A percentile compares a stretch with the other conserved stretches of the same genome.
phyloP scores from a whole-genome alignment of 2,113 vertebrate genomes.

The Rhipidura dahli region DNA sequence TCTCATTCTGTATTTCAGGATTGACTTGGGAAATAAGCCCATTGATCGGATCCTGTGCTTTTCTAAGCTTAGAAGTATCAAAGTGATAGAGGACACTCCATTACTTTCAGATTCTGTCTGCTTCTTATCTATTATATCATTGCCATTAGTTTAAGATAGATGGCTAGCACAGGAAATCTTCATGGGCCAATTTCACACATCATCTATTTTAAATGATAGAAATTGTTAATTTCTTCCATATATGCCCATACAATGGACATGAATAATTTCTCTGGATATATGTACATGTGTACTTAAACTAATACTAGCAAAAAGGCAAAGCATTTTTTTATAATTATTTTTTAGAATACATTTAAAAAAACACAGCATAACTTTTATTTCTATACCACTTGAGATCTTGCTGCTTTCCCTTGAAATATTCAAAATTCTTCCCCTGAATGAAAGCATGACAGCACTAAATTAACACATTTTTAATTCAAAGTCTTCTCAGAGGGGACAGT shows the following conservation, averaged over 20 bases:
- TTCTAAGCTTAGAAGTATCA: neutral
- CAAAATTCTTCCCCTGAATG: neutral
- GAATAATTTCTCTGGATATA: neutral
- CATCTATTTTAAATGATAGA: neutral
- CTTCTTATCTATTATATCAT: neutral
- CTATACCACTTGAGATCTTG: neutral
- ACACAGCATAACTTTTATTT: neutral
- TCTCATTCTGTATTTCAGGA: neutral
- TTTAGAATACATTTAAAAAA: neutral
- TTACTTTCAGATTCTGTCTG: neutral
- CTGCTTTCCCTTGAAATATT: neutral
- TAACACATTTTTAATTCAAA: neutral
- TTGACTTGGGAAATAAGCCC: neutral
- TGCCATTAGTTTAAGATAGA: neutral
- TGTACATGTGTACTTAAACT: neutral
- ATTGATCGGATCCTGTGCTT: neutral
- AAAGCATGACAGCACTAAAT: neutral
- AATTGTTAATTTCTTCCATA: neutral
- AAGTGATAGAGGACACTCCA: neutral
- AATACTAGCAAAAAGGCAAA: neutral
- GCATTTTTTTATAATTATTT: neutral
- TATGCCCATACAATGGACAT: neutral
- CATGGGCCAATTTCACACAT: neutral
- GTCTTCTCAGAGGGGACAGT: neutral
- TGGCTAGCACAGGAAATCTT: neutral